Evolutionary conservation across 2,888 invertebrate species (phyloP).

Genomic region (Cosmopolites sordidus): DNA sequence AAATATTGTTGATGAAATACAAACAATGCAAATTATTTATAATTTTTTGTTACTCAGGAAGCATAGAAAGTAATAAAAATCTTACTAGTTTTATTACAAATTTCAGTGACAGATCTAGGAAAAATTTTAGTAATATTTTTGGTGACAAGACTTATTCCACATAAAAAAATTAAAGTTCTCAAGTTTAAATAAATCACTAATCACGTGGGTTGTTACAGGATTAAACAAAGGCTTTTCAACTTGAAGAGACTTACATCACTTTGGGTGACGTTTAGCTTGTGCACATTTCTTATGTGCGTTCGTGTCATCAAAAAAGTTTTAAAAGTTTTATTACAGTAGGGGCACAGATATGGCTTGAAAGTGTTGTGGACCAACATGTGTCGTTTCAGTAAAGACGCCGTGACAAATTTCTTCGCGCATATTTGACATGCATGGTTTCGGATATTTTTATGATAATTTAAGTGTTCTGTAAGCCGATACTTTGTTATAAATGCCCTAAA

Average conservation of each 20-base stretch:
- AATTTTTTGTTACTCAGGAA: no score
- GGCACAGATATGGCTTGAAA: conserved; percentile 54
- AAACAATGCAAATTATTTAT: no score
- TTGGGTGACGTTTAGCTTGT: conserved; percentile 48
- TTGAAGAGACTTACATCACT: neutral
- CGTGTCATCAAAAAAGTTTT: conserved; percentile 58
- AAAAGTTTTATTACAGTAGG: conserved; percentile 58
- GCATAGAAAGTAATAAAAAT: no score
- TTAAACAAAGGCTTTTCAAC: no score
- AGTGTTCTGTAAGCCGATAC: conserved; percentile 40
- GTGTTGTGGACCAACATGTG: conserved; percentile 47
- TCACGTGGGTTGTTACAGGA: no score
- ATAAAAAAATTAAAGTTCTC: no score
- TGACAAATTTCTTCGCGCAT: conserved; percentile 46
- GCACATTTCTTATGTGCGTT: conserved; percentile 59
- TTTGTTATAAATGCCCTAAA: conserved; percentile 37
- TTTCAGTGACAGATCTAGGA: no score
- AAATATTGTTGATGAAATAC: no score
- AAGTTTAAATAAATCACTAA: no score
- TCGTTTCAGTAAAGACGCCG: conserved; percentile 42
- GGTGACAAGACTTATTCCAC: no score
- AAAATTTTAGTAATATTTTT: no score
- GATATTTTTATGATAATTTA: conserved; percentile 41
- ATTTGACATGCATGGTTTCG: conserved; percentile 43
- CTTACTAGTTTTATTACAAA: no score